These are phyloP conservation scores for Sinodicranocentrus sp. DNA, from an alignment of 2,888 invertebrate species.

Conservation along the genomic window DNA sequence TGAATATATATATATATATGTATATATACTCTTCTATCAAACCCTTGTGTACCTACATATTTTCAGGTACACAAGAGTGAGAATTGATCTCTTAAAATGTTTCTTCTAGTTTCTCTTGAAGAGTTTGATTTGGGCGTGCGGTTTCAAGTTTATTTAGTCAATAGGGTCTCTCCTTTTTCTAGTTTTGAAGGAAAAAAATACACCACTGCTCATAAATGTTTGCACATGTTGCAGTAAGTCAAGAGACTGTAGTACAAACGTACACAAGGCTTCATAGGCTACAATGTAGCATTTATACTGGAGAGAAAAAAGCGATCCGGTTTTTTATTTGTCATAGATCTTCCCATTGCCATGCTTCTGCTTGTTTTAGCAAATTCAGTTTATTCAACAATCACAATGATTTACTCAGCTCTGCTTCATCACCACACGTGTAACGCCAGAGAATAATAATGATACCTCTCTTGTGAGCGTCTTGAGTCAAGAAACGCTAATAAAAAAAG, in stretches of 20 bases:
- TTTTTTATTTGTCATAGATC: background rate
- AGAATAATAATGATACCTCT: too few relatives aligned
- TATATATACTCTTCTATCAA: too few relatives aligned
- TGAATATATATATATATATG: background rate
- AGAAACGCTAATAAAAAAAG: conserved; percentile 3
- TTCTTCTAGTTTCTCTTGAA: conserved; percentile 17
- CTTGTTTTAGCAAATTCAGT: conserved; percentile 28
- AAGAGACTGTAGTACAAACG: conserved; percentile 2
- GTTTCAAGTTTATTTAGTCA: conserved; percentile 42
- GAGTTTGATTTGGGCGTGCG: conserved; percentile 55
- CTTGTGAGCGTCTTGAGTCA: too few relatives aligned
- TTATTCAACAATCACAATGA: conserved; percentile 33
- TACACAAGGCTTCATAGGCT: background rate
- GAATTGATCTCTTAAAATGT: conserved; percentile 56
- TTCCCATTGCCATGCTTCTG: conserved; percentile 15
- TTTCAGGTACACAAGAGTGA: conserved; percentile 23
- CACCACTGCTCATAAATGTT: conserved; percentile 16
- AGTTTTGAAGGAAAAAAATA: conserved; percentile 4
- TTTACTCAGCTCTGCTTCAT: background rate
- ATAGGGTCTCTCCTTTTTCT: conserved; percentile 17
- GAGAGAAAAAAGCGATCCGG: too few relatives aligned
- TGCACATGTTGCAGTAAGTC: conserved; percentile 34
- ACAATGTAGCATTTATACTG: background rate
- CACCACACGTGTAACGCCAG: background rate
- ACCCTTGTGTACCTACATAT: background rate